These are phyloP conservation scores for Mesopsocus fuscifrons DNA, from an alignment of 2,888 invertebrate genomes.

Conservation along the genomic window DNA sequence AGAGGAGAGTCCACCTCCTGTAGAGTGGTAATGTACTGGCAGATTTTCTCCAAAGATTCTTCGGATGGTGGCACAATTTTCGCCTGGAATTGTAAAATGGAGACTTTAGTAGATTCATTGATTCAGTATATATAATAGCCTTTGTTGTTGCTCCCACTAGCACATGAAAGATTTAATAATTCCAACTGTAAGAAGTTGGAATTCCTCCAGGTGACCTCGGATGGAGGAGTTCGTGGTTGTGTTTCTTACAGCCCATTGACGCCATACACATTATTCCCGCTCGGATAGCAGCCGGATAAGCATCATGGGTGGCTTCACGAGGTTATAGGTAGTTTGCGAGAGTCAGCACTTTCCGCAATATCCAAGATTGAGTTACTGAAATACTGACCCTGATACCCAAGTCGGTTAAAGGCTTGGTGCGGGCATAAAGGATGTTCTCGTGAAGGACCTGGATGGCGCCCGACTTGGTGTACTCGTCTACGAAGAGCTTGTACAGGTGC, in stretches of 20 bases:
- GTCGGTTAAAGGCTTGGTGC: slow-evolving; percentile 44
- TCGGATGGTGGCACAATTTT: slow-evolving; percentile 60
- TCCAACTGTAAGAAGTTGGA: neutral
- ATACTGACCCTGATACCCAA: slow-evolving; percentile 49
- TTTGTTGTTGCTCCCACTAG: too few relatives aligned
- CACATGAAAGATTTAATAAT: too few relatives aligned
- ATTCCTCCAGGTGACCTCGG: too few relatives aligned
- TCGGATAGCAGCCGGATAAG: too few relatives aligned
- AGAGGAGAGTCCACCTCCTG: slow-evolving; percentile 84
- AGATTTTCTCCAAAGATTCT: slow-evolving; percentile 53
- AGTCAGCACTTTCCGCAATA: too few relatives aligned
- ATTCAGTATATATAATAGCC: too few relatives aligned
- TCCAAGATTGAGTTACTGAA: too few relatives aligned
- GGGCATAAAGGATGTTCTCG: slow-evolving; percentile 47
- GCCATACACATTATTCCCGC: too few relatives aligned
- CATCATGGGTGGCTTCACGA: too few relatives aligned
- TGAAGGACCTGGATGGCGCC: slow-evolving; percentile 54
- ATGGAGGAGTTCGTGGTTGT: too few relatives aligned
- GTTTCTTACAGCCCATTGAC: too few relatives aligned
- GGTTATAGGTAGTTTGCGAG: too few relatives aligned
- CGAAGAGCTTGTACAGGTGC: slow-evolving; percentile 65
- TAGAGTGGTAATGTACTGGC: slow-evolving; percentile 57
- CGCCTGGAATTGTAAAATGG: slow-evolving; percentile 27
- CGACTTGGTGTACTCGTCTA: slow-evolving; percentile 65
- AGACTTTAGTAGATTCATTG: neutral